Percentiles rank a stretch among this genome's conserved stretches.
Evolutionary conservation across 2,113 vertebrate species (phyloP).

Genomic region (Plecotus auritus): DNA sequence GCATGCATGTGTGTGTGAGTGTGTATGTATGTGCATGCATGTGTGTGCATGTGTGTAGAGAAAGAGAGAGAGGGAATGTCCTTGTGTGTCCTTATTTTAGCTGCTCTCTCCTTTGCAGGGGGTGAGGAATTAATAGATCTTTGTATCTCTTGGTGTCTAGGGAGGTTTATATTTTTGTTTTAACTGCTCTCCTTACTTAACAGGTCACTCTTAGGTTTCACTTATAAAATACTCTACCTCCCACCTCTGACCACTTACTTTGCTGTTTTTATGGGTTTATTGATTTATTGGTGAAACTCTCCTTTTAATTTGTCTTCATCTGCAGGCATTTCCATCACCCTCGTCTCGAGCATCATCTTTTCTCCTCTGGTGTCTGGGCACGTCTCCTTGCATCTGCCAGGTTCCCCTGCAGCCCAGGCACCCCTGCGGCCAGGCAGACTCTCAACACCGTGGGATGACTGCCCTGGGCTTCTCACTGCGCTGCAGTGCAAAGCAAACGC

Average conservation of each 20-base stretch:
- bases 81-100: background rate
- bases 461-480: background rate
- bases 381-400: background rate
- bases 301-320: background rate
- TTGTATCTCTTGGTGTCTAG: background rate
- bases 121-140: background rate
- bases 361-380: background rate
- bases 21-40: background rate
- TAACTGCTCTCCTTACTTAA: background rate
- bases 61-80: background rate
- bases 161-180: background rate
- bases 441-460: fast-evolving
- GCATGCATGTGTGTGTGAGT: background rate
- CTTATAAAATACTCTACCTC: background rate
- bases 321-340: background rate
- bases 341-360: background rate
- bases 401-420: background rate
- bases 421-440: background rate
- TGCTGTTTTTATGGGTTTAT: background rate
- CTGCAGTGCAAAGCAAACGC: fast-evolving
- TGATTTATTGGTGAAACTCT: background rate
- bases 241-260: background rate
- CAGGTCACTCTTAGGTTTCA: background rate
- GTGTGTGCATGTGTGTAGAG: too few species aligned
- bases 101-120: background rate